Evolutionary conservation across 2,797 vertebrate genomes (phyloP).

Genomic region (Poecilia velifera): DNA sequence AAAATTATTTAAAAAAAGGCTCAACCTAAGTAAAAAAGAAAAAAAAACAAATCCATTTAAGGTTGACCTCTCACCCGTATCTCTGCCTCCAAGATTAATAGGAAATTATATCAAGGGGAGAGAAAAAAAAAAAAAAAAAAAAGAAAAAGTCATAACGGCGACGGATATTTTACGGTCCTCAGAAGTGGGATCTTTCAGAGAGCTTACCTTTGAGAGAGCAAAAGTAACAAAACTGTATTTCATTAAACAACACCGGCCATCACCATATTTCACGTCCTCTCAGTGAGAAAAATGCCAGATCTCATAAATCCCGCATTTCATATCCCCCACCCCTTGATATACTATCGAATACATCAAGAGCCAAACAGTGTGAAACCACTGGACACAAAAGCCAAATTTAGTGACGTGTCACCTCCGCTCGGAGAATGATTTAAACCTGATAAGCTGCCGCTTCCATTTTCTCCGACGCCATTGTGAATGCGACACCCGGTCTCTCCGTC

Average conservation of each 20-base stretch:
- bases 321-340: constrained; percentile 55
- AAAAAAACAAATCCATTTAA: constrained; percentile 74
- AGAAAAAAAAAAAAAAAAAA: constrained; percentile 21
- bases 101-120: constrained; percentile 50
- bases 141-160: constrained; percentile 40
- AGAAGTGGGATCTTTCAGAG: constrained; percentile 31
- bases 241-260: constrained; percentile 32
- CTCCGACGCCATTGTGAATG: constrained; percentile 58
- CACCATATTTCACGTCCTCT: constrained; percentile 58
- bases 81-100: constrained; percentile 63
- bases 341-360: constrained; percentile 69
- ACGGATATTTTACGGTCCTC: constrained; percentile 37
- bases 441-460: constrained; percentile 68
- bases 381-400: constrained; percentile 70
- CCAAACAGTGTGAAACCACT: constrained; percentile 66
- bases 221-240: constrained; percentile 53
- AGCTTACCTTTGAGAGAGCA: constrained; percentile 28
- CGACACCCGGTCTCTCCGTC: constrained; percentile 36
- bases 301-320: constrained; percentile 67
- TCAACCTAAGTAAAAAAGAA: constrained; percentile 66
- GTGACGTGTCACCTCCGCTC: constrained; percentile 61
- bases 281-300: constrained; percentile 62
- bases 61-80: constrained; percentile 69
- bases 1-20: constrained; percentile 56
- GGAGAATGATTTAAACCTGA: constrained; percentile 65